A percentile compares a stretch with the other conserved stretches of the same genome.
Evolutionary conservation across 2,113 vertebrate genomes (phyloP).

Genomic region (Vimba vimba): DNA sequence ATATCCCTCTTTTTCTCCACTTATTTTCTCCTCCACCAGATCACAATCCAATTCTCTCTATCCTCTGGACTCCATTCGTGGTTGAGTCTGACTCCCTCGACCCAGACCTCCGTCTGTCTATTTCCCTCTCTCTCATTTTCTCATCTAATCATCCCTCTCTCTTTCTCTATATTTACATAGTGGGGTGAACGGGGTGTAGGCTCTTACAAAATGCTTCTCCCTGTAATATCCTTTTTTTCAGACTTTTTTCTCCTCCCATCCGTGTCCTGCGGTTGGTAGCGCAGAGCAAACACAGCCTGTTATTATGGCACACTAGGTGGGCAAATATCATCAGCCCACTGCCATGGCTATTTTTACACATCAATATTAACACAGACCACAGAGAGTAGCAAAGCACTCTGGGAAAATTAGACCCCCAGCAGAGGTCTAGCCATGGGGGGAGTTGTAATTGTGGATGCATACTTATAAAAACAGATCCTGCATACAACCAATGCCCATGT

Average conservation of each 20-base stretch:
- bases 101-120: background rate
- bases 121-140: conserved; percentile 19
- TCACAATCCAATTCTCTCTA: conserved; percentile 46
- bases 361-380: conserved; percentile 53
- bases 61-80: conserved; percentile 53
- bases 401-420: conserved; percentile 37
- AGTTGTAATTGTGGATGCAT: conserved; percentile 6
- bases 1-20: conserved; percentile 66
- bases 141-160: conserved; percentile 67
- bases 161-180: conserved; percentile 74
- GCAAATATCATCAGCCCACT: conserved; percentile 76
- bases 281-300: conserved; percentile 71
- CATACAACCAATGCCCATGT: background rate
- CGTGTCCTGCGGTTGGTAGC: conserved; percentile 62
- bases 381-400: conserved; percentile 41
- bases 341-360: conserved; percentile 79
- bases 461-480: background rate
- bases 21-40: conserved; percentile 50
- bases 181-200: conserved; percentile 62
- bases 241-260: conserved; percentile 65
- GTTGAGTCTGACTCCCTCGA: background rate
- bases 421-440: conserved; percentile 31
- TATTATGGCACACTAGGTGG: conserved; percentile 71
- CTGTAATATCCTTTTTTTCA: conserved; percentile 75
- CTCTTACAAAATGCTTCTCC: conserved; percentile 72